Percentiles rank a stretch among this genome's conserved stretches.
These are phyloP conservation scores for Chrysochloris asiatica DNA, from an alignment of 2,113 vertebrate genomes.

Conservation along the genomic window DNA sequence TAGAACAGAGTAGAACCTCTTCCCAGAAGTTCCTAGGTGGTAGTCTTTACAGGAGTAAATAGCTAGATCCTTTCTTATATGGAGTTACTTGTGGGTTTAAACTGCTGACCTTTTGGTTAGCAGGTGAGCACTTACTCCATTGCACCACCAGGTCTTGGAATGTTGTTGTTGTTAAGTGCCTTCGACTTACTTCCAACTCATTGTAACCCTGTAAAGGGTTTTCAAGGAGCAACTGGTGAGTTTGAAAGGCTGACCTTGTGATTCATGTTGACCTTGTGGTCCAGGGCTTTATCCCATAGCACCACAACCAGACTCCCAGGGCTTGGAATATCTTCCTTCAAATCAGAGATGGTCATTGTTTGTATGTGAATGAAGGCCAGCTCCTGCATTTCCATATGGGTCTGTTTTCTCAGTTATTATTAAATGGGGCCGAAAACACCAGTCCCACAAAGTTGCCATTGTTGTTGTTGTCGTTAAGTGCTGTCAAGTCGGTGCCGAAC, in stretches of 20 bases:
- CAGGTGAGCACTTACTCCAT: neutral
- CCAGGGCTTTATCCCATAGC: too few relatives aligned
- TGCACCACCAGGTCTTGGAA: neutral
- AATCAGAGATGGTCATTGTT: neutral
- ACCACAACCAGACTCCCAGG: too few relatives aligned
- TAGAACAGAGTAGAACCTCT: neutral
- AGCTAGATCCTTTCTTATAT: neutral
- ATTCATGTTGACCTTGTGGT: too few relatives aligned
- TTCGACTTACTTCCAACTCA: too few relatives aligned
- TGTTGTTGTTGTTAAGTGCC: too few relatives aligned
- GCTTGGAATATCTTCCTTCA: neutral
- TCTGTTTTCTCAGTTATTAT: neutral
- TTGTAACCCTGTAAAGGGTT: too few relatives aligned
- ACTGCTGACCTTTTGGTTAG: neutral
- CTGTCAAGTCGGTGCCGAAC: too few relatives aligned
- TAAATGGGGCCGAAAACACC: neutral
- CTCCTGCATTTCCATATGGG: neutral
- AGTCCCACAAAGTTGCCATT: neutral
- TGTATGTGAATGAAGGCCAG: neutral
- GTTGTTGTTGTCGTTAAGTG: too few relatives aligned
- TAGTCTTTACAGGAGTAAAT: neutral
- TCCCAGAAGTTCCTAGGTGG: neutral
- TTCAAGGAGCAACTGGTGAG: too few relatives aligned
- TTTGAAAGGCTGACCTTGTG: too few relatives aligned
- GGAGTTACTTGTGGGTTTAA: too few relatives aligned